Evolutionary conservation across 2,113 vertebrate species (phyloP).

Genomic region (Poeciliopsis retropinna): DNA sequence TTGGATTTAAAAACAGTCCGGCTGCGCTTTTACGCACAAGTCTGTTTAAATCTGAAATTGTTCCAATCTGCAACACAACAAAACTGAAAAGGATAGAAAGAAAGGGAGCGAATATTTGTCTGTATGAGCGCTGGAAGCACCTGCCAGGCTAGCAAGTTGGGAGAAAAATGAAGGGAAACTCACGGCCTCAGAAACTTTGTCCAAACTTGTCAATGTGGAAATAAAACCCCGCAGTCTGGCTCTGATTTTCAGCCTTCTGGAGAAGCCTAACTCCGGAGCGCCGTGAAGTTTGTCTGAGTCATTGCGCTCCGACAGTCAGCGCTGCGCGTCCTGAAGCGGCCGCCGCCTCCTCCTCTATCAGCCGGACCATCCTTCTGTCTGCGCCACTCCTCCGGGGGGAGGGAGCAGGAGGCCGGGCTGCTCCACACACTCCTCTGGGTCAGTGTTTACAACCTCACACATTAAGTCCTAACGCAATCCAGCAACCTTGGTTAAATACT

Average conservation of each 20-base stretch:
- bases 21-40: not conserved
- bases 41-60: not conserved
- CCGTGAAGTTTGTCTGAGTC: slow-evolving; percentile 38
- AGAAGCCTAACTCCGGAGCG: slow-evolving; percentile 27
- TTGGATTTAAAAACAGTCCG: not conserved
- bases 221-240: slow-evolving; percentile 4
- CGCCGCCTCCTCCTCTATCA: slow-evolving; percentile 57
- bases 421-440: slow-evolving; percentile 4
- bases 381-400: slow-evolving; percentile 75
- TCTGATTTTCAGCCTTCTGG: slow-evolving; percentile 24
- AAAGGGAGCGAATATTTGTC: not conserved
- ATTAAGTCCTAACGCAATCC: no score
- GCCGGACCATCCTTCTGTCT: slow-evolving; percentile 68
- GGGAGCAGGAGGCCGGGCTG: slow-evolving; percentile 72
- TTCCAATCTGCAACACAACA: not conserved
- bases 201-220: not conserved
- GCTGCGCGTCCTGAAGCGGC: slow-evolving; percentile 6
- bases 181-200: not conserved
- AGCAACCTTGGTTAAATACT: not conserved
- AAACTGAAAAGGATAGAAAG: not conserved
- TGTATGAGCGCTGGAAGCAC: not conserved
- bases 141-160: not conserved
- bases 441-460: no score
- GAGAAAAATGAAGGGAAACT: not conserved
- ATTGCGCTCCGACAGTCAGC: slow-evolving; percentile 24